Conservation (phyloP, 2,888 invertebrate species). For the Odontocolon sp. region DNA sequence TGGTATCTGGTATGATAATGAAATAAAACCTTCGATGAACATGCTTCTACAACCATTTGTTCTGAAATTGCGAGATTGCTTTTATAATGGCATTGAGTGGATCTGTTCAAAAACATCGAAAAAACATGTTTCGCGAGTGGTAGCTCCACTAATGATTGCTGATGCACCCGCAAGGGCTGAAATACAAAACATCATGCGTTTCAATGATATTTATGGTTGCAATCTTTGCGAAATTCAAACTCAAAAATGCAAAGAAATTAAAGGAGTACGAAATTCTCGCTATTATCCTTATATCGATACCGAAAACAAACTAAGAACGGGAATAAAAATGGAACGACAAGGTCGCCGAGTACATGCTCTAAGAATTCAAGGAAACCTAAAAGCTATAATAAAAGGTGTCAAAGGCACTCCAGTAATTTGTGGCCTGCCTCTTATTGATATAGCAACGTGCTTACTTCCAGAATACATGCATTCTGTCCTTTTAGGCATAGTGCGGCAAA, state of each 20-base stretch:
- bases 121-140: conserved; percentile 32
- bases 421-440: conserved; percentile 48
- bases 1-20: conserved; percentile 47
- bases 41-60: conserved; percentile 53
- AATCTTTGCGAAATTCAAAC: conserved; percentile 58
- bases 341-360: conserved; percentile 29
- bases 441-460: conserved; percentile 57
- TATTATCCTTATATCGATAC: conserved; percentile 37
- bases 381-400: conserved; percentile 41
- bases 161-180: conserved; percentile 53
- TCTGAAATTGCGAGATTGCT: conserved; percentile 44
- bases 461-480: conserved; percentile 64
- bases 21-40: conserved; percentile 47
- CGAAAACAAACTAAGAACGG: conserved; percentile 28
- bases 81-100: conserved; percentile 50
- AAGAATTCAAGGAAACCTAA: conserved; percentile 1
- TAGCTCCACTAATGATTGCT: conserved; percentile 51
- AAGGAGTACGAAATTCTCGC: conserved; percentile 26
- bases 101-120: conserved; percentile 33
- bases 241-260: conserved; percentile 38
- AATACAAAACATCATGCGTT: conserved; percentile 48
- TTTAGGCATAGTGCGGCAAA: conserved; percentile 50
- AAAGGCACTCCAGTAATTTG: conserved; percentile 51
- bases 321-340: conserved; percentile 43
- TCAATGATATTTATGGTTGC: conserved; percentile 55